A percentile compares a stretch with the other conserved stretches of the same genome.
phyloP scores from a whole-genome alignment of 2,113 vertebrate species.

The Herpetotheres cachinnans region DNA sequence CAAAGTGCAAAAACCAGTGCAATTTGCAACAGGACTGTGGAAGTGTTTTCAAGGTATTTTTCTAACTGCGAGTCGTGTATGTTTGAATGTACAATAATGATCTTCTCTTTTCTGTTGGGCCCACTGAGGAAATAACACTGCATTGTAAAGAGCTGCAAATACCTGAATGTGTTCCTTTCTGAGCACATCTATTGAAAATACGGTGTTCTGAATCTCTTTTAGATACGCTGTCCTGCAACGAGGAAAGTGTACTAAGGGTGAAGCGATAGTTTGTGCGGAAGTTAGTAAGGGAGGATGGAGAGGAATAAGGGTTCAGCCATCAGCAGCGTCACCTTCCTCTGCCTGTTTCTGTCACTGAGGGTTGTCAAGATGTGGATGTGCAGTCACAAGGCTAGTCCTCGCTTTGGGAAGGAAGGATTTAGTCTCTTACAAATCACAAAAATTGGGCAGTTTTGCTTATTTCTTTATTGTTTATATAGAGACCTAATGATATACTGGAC shows the following conservation, averaged over 20 bases:
- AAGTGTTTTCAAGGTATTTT: background rate
- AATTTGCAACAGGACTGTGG: background rate
- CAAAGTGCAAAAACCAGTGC: background rate
- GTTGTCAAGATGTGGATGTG: rapidly evolving
- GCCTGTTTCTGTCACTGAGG: background rate
- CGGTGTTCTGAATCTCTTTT: rapidly evolving
- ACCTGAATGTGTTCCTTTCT: rapidly evolving
- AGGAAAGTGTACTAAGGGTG: background rate
- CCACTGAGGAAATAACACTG: background rate
- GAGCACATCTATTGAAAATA: rapidly evolving
- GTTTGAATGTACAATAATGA: background rate
- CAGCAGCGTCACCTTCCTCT: background rate
- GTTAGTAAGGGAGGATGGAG: background rate
- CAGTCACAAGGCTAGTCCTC: background rate
- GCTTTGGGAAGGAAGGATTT: background rate
- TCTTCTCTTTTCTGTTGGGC: background rate
- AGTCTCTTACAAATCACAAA: background rate
- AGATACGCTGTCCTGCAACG: background rate
- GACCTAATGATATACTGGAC: background rate
- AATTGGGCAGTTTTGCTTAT: background rate
- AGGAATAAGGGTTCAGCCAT: background rate
- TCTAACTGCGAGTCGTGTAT: background rate
- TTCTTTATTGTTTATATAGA: background rate
- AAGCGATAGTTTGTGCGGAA: background rate
- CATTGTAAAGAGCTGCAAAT: background rate